Evolutionary conservation across 2,888 invertebrate genomes (phyloP).

Genomic region (Lypha dubia): DNA sequence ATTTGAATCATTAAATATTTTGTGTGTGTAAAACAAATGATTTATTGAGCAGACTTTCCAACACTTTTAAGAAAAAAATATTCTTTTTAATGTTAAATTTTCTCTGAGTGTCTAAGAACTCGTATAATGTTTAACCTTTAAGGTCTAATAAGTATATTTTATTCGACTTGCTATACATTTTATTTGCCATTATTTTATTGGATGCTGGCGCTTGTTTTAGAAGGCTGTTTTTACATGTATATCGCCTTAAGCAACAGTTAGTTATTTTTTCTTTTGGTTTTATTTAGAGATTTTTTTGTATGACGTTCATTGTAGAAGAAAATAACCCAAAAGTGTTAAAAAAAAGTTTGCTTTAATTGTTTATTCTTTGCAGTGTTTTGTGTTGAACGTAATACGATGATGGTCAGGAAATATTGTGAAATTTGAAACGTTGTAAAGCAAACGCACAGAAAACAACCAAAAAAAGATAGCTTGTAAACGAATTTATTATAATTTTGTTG

Average conservation of each 20-base stretch:
- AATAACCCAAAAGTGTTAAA: slow-evolving; percentile 29
- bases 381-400: slow-evolving; percentile 15
- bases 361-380: slow-evolving; percentile 28
- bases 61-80: too few relatives aligned
- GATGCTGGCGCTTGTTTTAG: neutral
- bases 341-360: slow-evolving; percentile 63
- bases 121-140: slow-evolving; percentile 29
- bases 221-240: neutral
- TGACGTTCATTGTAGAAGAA: slow-evolving; percentile 4
- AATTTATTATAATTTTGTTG: slow-evolving; percentile 60
- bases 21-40: too few relatives aligned
- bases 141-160: slow-evolving; percentile 47
- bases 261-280: slow-evolving; percentile 37
- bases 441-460: neutral
- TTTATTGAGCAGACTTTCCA: too few relatives aligned
- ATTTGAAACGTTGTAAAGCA: slow-evolving; percentile 9
- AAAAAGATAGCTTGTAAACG: slow-evolving; percentile 47
- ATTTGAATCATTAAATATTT: too few relatives aligned
- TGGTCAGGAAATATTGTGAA: slow-evolving; percentile 40
- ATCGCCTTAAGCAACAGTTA: slow-evolving; percentile 63
- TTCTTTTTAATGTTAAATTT: too few relatives aligned
- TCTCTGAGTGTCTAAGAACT: slow-evolving; percentile 11
- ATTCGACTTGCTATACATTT: slow-evolving; percentile 54
- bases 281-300: slow-evolving; percentile 6
- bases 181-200: neutral